Percentiles rank a stretch among this genome's conserved stretches.
These are phyloP conservation scores for Chlorodrepanis virens DNA, from an alignment of 2,113 vertebrate genomes.

Conservation along the genomic window DNA sequence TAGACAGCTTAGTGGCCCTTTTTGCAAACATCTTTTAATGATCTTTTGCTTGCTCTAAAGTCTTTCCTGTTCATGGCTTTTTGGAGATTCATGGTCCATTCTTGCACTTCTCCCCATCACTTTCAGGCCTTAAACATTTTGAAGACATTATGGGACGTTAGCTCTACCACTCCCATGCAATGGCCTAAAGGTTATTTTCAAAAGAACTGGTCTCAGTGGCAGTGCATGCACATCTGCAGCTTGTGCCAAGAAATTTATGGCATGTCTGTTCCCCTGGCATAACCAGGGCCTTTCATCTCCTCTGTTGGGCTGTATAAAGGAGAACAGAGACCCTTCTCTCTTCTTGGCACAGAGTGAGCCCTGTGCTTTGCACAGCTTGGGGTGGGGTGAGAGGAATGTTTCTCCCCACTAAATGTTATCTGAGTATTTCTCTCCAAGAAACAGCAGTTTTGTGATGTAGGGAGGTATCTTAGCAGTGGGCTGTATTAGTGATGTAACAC, in stretches of 20 bases:
- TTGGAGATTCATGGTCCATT: background rate
- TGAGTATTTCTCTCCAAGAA: background rate
- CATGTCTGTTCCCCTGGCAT: background rate
- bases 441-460: background rate
- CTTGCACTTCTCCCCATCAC: rapidly evolving
- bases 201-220: background rate
- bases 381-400: background rate
- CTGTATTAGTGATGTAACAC: background rate
- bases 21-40: background rate
- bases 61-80: background rate
- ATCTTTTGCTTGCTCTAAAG: background rate
- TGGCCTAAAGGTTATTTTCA: background rate
- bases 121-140: background rate
- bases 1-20: background rate
- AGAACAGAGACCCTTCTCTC: background rate
- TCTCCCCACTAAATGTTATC: background rate
- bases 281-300: background rate
- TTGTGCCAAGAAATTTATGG: background rate
- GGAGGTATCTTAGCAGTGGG: background rate
- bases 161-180: background rate
- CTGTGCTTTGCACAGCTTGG: background rate
- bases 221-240: background rate
- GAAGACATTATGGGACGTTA: background rate
- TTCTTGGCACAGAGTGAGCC: background rate
- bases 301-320: background rate